These are phyloP conservation scores for Ctenomys sociabilis DNA, from an alignment of 2,113 vertebrate genomes.

Conservation along the genomic window DNA sequence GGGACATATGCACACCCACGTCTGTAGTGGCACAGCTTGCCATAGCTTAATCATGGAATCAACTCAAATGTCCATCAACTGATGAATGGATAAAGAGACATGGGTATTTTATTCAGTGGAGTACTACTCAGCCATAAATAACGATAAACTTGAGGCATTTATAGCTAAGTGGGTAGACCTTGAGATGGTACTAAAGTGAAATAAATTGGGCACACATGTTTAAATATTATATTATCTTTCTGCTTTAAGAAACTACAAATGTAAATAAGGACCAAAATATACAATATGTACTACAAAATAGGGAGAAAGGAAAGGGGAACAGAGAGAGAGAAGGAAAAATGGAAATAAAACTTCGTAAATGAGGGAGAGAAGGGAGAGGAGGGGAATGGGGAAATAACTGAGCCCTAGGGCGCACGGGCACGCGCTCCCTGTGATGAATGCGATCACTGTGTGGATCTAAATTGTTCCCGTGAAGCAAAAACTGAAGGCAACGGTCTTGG, in stretches of 20 bases:
- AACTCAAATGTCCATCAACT: neutral
- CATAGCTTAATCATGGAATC: neutral
- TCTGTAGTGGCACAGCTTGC: too few species aligned
- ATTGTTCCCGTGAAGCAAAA: too few species aligned
- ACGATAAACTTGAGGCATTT: neutral
- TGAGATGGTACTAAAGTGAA: neutral
- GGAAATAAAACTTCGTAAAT: too few species aligned
- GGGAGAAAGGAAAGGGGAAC: neutral
- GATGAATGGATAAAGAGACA: neutral
- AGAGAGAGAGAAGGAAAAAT: too few species aligned
- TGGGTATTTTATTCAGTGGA: neutral
- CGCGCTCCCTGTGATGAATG: neutral
- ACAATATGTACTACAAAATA: neutral
- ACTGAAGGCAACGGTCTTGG: neutral
- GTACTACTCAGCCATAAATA: neutral
- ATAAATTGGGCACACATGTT: neutral
- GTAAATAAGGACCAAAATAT: neutral
- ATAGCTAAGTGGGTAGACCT: neutral
- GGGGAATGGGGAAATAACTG: neutral
- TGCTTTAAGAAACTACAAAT: neutral
- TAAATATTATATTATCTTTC: neutral
- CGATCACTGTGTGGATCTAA: neutral
- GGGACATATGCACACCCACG: too few species aligned
- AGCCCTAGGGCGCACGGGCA: neutral
- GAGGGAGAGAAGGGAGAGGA: neutral